Conservation (phyloP, 2,113 vertebrate species). For the Melozone crissalis region DNA sequence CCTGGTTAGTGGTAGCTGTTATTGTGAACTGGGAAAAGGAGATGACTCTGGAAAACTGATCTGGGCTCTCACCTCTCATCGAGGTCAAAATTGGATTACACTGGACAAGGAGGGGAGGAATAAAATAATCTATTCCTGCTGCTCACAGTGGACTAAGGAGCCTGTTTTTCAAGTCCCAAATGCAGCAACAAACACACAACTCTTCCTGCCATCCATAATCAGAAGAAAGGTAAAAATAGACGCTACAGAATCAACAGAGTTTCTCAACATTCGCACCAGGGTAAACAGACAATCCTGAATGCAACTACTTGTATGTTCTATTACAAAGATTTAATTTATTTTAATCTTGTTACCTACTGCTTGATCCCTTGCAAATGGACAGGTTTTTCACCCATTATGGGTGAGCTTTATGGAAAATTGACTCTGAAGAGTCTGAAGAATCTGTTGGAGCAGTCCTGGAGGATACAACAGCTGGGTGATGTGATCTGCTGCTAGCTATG, state of each 20-base stretch:
- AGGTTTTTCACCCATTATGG: background rate
- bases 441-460: background rate
- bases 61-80: background rate
- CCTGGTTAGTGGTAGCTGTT: background rate
- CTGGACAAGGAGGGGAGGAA: background rate
- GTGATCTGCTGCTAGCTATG: conserved; percentile 16
- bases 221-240: background rate
- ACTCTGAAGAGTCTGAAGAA: background rate
- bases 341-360: background rate
- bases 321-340: background rate
- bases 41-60: background rate
- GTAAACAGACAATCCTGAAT: background rate
- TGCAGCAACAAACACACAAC: background rate
- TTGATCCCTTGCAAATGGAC: background rate
- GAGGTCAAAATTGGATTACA: background rate
- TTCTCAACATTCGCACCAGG: background rate
- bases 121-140: background rate
- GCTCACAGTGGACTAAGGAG: background rate
- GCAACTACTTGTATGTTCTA: background rate
- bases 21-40: background rate
- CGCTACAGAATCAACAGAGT: background rate
- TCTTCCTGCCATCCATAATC: background rate
- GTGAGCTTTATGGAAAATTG: background rate
- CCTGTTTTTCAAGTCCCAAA: background rate
- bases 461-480: conserved; percentile 35